phyloP scores from a whole-genome alignment of 2,113 vertebrate species.

The Perccottus glenii region DNA sequence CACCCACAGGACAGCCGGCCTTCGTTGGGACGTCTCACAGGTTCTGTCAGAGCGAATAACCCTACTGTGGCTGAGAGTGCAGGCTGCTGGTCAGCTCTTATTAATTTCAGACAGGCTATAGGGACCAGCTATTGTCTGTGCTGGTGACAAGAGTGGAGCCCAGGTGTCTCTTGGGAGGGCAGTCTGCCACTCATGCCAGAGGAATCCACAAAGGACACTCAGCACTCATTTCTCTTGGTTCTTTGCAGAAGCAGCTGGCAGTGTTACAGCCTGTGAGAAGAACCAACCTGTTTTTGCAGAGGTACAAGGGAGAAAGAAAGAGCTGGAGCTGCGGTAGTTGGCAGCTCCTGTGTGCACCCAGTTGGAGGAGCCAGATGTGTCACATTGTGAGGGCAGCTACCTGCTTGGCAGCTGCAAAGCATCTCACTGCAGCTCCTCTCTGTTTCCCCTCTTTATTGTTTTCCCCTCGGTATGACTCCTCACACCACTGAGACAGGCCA shows the following conservation, averaged over 20 bases:
- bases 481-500: conserved; percentile 37
- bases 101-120: conserved; percentile 53
- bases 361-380: conserved; percentile 57
- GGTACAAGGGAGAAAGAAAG: conserved; percentile 24
- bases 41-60: conserved; percentile 55
- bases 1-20: conserved; percentile 13
- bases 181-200: conserved; percentile 52
- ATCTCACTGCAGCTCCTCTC: conserved; percentile 20
- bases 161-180: conserved; percentile 49
- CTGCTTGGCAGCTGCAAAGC: conserved; percentile 45
- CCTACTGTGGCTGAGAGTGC: conserved; percentile 21
- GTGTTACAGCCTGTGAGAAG: conserved; percentile 28
- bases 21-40: conserved; percentile 46
- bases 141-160: conserved; percentile 57
- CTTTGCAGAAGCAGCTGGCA: conserved; percentile 25
- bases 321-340: conserved; percentile 25
- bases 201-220: conserved; percentile 30
- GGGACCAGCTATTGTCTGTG: conserved; percentile 37
- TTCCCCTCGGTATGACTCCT: conserved; percentile 3
- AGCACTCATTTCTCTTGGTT: conserved; percentile 20
- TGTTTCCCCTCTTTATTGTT: conserved; percentile 37
- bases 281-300: conserved; percentile 33
- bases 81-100: conserved; percentile 52
- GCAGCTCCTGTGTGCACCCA: conserved; percentile 36
- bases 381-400: conserved; percentile 51